Evolutionary conservation across 1,140 invertebrate genomes (phyloP).

Genomic region (Plectrocnemia conspersa): DNA sequence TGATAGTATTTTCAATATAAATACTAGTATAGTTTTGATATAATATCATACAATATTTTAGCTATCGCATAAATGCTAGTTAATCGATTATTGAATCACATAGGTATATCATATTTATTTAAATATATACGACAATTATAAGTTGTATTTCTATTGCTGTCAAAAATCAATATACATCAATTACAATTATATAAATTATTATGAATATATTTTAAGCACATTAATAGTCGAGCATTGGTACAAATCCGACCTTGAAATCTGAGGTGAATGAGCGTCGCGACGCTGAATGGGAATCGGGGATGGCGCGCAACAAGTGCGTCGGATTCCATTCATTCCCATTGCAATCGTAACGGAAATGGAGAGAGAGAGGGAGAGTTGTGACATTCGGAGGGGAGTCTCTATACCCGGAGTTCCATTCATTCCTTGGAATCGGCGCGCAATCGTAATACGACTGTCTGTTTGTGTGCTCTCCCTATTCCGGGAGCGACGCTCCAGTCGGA

Average conservation of each 20-base stretch:
- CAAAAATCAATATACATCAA: too few relatives aligned
- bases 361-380: slow-evolving; percentile 9
- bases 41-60: too few relatives aligned
- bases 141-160: too few relatives aligned
- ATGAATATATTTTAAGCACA: too few relatives aligned
- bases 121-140: too few relatives aligned
- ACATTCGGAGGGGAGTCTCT: slow-evolving; percentile 9
- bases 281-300: not conserved
- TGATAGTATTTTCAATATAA: too few relatives aligned
- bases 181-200: too few relatives aligned
- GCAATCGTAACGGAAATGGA: slow-evolving; percentile 11
- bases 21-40: too few relatives aligned
- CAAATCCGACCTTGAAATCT: not conserved
- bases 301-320: slow-evolving; percentile 17
- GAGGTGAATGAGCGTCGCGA: not conserved
- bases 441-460: slow-evolving; percentile 26
- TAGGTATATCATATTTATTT: too few relatives aligned
- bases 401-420: slow-evolving; percentile 19
- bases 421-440: slow-evolving; percentile 27
- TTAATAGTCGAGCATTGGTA: not conserved
- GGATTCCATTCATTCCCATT: not conserved
- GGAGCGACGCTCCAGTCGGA: slow-evolving; percentile 6
- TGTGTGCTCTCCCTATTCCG: slow-evolving; percentile 1
- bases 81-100: too few relatives aligned
- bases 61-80: too few relatives aligned